Evolutionary conservation across 2,888 invertebrate genomes (phyloP).

Genomic region (Priocnemis perturbator): DNA sequence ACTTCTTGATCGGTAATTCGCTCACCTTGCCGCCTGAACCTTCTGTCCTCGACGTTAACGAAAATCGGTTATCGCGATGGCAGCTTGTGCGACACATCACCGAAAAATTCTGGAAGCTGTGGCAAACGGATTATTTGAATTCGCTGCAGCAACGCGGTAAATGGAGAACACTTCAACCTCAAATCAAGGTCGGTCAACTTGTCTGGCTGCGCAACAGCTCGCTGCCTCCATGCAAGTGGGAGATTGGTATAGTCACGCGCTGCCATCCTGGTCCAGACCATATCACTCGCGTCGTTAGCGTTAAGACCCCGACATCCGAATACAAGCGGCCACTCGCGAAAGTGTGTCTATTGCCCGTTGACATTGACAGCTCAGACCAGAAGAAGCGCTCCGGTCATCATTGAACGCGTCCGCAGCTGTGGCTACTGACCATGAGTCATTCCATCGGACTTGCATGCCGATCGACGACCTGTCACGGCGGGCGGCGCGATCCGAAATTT

Average conservation of each 20-base stretch:
- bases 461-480: too few species aligned
- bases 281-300: not conserved
- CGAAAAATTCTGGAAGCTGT: too few species aligned
- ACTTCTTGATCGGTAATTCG: not conserved
- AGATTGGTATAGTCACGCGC: not conserved
- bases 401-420: too few species aligned
- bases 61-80: too few species aligned
- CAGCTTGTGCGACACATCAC: not conserved
- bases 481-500: too few species aligned
- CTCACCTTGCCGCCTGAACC: not conserved
- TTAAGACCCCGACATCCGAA: not conserved
- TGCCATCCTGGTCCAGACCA: not conserved
- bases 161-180: not conserved
- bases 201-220: not conserved
- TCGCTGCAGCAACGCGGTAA: not conserved
- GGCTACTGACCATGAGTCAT: too few species aligned
- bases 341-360: not conserved
- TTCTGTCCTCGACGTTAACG: too few species aligned
- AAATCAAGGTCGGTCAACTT: too few species aligned
- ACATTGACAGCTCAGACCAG: too few species aligned
- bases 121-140: not conserved
- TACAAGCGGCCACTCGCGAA: not conserved
- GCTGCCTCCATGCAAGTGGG: not conserved
- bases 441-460: too few species aligned
- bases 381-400: too few species aligned